A percentile compares a stretch with the other conserved stretches of the same genome.
Evolutionary conservation across 2,113 vertebrate genomes (phyloP).

Genomic region (Pangasianodon hypophthalmus): DNA sequence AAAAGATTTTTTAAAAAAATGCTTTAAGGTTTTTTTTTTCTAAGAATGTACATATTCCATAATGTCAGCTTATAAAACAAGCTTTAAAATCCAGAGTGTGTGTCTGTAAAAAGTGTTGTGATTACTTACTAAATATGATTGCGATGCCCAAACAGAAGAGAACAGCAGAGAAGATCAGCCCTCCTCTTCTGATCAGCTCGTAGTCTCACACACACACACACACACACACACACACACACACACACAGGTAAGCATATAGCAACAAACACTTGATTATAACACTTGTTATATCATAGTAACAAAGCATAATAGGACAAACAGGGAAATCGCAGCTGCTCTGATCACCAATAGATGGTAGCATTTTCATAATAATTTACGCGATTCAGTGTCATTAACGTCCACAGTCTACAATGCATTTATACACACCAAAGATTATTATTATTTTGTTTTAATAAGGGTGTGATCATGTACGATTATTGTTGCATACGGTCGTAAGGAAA

Average conservation of each 20-base stretch:
- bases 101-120: not conserved
- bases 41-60: not conserved
- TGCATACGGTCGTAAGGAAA: not conserved
- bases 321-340: not conserved
- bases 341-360: not conserved
- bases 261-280: not conserved
- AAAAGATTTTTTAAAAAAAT: too few species aligned
- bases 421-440: too few species aligned
- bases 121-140: constrained; percentile 81
- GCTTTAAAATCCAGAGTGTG: not conserved
- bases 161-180: constrained; percentile 81
- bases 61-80: not conserved
- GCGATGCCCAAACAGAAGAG: constrained; percentile 79
- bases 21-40: too few species aligned
- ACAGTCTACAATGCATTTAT: not conserved
- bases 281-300: not conserved
- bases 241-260: not conserved
- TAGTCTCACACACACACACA: constrained; percentile 71
- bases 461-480: not conserved
- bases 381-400: not conserved
- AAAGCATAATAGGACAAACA: not conserved
- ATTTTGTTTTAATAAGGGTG: not conserved
- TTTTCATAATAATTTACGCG: not conserved
- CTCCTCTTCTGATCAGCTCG: constrained; percentile 77
- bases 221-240: constrained; percentile 19